Evolutionary conservation across 2,797 vertebrate species (phyloP), one percentile per base, ranked within the genome.

Genomic region (Enteromius trimaculatus): DNA sequence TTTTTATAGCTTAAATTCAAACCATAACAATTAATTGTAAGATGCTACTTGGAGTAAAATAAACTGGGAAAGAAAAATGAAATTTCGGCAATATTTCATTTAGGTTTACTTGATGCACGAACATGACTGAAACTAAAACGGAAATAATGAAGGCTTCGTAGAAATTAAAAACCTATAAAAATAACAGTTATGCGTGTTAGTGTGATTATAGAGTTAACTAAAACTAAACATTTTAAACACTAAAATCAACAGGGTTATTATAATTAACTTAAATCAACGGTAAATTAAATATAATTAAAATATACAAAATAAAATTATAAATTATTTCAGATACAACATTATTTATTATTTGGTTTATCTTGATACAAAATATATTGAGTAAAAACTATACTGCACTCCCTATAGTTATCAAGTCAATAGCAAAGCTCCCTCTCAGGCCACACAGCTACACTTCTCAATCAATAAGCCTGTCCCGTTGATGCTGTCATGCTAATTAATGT

Each of bases 401-500:
- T 7, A 51, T 37, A 58, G 37, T 53, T n/a, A 29, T 37, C 71
- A 74, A 53, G 29, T 74, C 47, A 55, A 37, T 75, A 55, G 10
- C 49, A 75, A 75, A 37, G 29, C 47, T 71, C 14, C 7, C 17
- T 65, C 23, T 51, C 44, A 23, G 13, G 62, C 34, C 81, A 31
- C 42, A 44, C n/a, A 10, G 44, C 19, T 39, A 39, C 71, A 71
- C 77, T 65, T 86, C 69, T 69, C 44, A 77, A 65, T 72, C 44
- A 85, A 14, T 77, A 60, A 37, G 23, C 8, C 37, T 60, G 77
- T 66, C 26, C 11, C 71, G 70, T 75, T 82, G 71, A 77, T 66
- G 75, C 29, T 26, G 66, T 78, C 31, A 71, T 65, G 55, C 5
- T 81, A 81, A 87, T 87, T 78, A 81, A 68, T 16, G 70, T 76